Percentiles rank a stretch among this genome's conserved stretches.
These are phyloP conservation scores for Nomada ferruginata DNA, from an alignment of 2,888 invertebrate genomes.

Conservation along the genomic window DNA sequence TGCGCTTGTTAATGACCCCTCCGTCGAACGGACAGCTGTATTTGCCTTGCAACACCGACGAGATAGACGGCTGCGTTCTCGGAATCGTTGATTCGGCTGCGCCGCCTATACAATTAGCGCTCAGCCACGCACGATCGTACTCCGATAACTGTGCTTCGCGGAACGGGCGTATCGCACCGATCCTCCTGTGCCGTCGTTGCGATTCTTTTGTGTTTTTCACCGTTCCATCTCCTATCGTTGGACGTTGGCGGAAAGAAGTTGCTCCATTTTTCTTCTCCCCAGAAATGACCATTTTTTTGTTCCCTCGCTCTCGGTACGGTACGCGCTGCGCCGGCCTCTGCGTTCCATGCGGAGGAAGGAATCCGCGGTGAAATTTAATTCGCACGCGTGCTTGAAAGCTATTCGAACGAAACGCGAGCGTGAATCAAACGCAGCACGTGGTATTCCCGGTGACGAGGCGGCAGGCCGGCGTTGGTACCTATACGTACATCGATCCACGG, in stretches of 20 bases:
- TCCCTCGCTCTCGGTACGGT: too few species aligned
- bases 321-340: too few species aligned
- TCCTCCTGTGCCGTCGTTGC: background rate
- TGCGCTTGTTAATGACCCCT: constrained; percentile 35
- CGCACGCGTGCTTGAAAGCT: background rate
- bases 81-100: constrained; percentile 31
- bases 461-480: background rate
- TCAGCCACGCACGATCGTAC: constrained; percentile 5
- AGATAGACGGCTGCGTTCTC: constrained; percentile 26
- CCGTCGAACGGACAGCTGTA: constrained; percentile 32
- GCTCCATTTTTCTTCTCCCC: background rate
- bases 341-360: too few species aligned
- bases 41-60: constrained; percentile 12
- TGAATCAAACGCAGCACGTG: background rate
- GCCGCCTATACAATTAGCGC: constrained; percentile 16
- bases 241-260: background rate
- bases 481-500: constrained; percentile 26
- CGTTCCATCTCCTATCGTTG: background rate
- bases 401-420: background rate
- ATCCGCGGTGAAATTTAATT: background rate
- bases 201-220: background rate
- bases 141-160: constrained; percentile 14
- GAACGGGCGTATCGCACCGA: constrained; percentile 18
- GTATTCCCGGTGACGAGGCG: background rate
- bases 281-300: background rate